These are phyloP conservation scores for Delichon dasypus DNA, from an alignment of 2,797 vertebrate genomes.

Conservation along the genomic window DNA sequence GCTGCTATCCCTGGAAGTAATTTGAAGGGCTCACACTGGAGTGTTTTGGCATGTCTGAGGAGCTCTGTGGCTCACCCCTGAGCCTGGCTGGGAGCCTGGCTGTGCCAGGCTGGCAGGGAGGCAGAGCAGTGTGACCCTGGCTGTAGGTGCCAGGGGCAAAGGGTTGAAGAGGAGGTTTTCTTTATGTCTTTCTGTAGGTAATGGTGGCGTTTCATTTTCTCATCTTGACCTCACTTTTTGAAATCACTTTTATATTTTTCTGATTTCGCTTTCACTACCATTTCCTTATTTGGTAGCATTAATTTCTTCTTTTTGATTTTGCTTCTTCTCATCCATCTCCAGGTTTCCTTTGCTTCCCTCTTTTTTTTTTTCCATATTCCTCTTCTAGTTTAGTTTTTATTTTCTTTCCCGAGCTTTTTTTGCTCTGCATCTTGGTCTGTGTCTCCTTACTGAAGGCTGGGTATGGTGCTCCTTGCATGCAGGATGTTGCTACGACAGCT, in stretches of 20 bases:
- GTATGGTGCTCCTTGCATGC: not conserved
- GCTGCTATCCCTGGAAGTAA: not conserved
- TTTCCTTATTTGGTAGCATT: not conserved
- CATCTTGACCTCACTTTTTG: not conserved
- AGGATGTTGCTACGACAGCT: not conserved
- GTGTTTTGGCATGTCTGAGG: not conserved
- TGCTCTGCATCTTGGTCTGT: not conserved
- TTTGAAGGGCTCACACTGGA: not conserved
- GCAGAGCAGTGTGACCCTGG: fast-evolving
- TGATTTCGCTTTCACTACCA: not conserved
- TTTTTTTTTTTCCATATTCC: not conserved
- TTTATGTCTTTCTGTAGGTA: not conserved
- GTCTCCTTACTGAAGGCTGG: not conserved
- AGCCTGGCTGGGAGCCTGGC: fast-evolving
- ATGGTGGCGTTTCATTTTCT: not conserved
- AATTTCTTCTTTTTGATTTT: not conserved
- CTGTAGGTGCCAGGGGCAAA: not conserved
- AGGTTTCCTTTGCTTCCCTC: not conserved
- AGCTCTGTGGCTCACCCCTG: not conserved
- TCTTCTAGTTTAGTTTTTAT: not conserved
- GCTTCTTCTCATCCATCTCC: not conserved
- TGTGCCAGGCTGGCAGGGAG: not conserved
- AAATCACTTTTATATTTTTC: not conserved
- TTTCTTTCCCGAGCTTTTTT: not conserved
- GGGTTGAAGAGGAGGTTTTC: not conserved